Percentiles rank a stretch among this genome's conserved stretches.
phyloP scores from a whole-genome alignment of 2,888 invertebrate genomes.

The Drosophila tanythrix region DNA sequence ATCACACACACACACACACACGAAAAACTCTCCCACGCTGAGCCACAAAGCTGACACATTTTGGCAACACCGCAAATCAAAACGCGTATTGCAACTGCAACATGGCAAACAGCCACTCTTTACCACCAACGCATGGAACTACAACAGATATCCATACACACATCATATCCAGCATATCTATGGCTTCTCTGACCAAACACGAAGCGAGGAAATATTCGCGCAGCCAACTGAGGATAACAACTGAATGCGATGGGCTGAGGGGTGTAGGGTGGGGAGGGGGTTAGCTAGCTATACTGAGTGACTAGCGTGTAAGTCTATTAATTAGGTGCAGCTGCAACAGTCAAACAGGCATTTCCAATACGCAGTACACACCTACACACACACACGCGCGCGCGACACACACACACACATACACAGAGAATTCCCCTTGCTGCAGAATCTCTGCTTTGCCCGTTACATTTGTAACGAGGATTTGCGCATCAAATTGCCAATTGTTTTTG shows the following conservation, averaged over 20 bases:
- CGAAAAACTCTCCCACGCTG: slow-evolving; percentile 4
- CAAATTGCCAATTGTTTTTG: slow-evolving; percentile 81
- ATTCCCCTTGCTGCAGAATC: neutral
- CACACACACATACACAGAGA: neutral
- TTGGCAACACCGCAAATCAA: slow-evolving; percentile 48
- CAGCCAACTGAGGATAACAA: neutral
- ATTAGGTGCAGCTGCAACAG: slow-evolving; percentile 63
- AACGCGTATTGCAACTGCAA: slow-evolving; percentile 24
- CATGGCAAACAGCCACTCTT: neutral
- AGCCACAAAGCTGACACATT: slow-evolving; percentile 67
- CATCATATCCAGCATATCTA: neutral
- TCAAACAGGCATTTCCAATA: slow-evolving; percentile 16
- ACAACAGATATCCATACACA: neutral
- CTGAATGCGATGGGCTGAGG: neutral
- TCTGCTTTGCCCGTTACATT: slow-evolving; percentile 51
- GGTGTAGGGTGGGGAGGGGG: neutral
- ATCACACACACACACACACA: slow-evolving; percentile 13
- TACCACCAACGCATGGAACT: neutral
- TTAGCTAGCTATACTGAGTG: slow-evolving; percentile 11
- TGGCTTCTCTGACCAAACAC: slow-evolving; percentile 6
- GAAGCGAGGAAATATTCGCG: slow-evolving; percentile 5
- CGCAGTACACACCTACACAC: slow-evolving; percentile 5
- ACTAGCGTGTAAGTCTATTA: slow-evolving; percentile 71
- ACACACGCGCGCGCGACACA: neutral
- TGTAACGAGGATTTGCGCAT: slow-evolving; percentile 74